These are phyloP conservation scores for Champsocephalus gunnari DNA, from an alignment of 2,797 vertebrate genomes.

Conservation along the genomic window DNA sequence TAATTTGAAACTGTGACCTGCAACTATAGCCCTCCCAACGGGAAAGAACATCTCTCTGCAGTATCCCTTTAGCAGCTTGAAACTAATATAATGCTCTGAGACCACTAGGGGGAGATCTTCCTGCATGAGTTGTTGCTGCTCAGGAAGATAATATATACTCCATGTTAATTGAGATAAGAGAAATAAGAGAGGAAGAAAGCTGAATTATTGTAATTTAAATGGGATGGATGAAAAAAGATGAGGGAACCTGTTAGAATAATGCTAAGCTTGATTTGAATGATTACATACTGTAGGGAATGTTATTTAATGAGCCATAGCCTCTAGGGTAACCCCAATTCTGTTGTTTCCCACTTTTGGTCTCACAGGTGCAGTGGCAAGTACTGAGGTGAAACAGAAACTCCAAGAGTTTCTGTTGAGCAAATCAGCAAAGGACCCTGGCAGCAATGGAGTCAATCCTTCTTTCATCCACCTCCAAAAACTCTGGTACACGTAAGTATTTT, in stretches of 20 bases:
- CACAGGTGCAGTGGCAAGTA: constrained; percentile 97
- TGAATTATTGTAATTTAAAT: neutral
- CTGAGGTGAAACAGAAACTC: constrained; percentile 99
- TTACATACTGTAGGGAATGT: too few species aligned
- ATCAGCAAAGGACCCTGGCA: constrained; percentile 92
- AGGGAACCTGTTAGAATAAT: neutral
- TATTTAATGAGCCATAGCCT: constrained; percentile 26
- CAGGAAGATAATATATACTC: constrained; percentile 6
- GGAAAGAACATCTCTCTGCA: constrained; percentile 62
- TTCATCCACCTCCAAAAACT: constrained; percentile 94
- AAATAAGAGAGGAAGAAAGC: neutral
- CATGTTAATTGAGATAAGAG: neutral
- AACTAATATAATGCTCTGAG: constrained; percentile 24
- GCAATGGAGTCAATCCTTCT: constrained; percentile 90
- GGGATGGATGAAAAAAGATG: constrained; percentile 2
- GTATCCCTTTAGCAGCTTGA: constrained; percentile 43
- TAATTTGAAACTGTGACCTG: constrained; percentile 74
- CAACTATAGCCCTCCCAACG: constrained; percentile 59
- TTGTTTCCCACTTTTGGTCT: constrained; percentile 75
- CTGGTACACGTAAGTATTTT: constrained; percentile 94
- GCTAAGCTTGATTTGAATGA: neutral
- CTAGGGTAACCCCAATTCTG: constrained; percentile 78
- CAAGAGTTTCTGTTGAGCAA: constrained; percentile 99
- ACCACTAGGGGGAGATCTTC: constrained; percentile 86
- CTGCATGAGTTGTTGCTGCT: constrained; percentile 67